Conservation (phyloP, 2,113 vertebrate species). For the Conger conger region DNA sequence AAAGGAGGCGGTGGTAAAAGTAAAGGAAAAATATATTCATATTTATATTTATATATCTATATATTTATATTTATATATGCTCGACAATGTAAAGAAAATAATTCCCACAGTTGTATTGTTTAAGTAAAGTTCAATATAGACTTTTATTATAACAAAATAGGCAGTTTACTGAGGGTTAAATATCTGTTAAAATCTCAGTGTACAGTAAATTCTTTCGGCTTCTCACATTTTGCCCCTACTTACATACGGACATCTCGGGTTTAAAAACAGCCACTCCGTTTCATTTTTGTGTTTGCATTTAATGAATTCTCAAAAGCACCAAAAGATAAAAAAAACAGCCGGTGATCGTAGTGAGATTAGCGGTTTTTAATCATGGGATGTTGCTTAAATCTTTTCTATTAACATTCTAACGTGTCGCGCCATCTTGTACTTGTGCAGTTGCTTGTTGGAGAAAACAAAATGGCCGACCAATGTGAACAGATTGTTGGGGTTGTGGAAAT, state of each 20-base stretch:
- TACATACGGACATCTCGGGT: conserved; percentile 52
- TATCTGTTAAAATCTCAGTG: conserved; percentile 89
- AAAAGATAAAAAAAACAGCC: conserved; percentile 50
- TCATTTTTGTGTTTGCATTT: conserved; percentile 47
- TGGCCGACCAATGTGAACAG: conserved; percentile 4
- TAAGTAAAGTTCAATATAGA: conserved; percentile 90
- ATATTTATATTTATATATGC: conserved; percentile 68
- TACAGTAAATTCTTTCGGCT: conserved; percentile 76
- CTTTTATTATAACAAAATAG: conserved; percentile 99
- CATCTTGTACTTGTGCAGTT: conserved; percentile 35
- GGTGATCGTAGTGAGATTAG: conserved; percentile 58
- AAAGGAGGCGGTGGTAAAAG: conserved; percentile 72
- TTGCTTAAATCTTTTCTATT: conserved; percentile 59
- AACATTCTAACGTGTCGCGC: conserved; percentile 48
- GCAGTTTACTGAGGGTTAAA: conserved; percentile 97
- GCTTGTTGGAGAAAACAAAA: conserved; percentile 27
- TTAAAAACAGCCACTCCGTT: conserved; percentile 52
- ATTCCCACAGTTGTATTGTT: conserved; percentile 77
- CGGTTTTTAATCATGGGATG: conserved; percentile 56
- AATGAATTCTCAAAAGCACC: conserved; percentile 63
- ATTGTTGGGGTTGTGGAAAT: conserved; percentile 5
- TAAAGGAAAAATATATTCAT: conserved; percentile 73
- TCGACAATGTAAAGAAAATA: conserved; percentile 81
- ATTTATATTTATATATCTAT: conserved; percentile 55
- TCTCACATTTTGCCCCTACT: conserved; percentile 71